A percentile compares a stretch with the other conserved stretches of the same genome.
Conservation (phyloP, 2,888 invertebrate genomes). For the Tetragnatha montana region DNA sequence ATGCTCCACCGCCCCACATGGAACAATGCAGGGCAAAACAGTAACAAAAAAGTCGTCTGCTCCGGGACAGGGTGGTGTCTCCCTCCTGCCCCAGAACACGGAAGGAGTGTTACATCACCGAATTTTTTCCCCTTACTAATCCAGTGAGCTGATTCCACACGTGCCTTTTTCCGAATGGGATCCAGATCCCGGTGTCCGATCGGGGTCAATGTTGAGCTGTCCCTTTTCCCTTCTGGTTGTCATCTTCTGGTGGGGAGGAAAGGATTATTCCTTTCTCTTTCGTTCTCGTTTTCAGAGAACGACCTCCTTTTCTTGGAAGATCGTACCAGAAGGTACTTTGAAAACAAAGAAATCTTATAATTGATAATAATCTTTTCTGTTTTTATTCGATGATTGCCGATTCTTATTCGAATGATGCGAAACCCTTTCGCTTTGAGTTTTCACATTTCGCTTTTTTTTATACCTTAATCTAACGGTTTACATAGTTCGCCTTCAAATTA, state of each 20-base stretch:
- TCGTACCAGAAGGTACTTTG: too few relatives aligned
- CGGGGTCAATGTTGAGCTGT: conserved; percentile 59
- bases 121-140: conserved; percentile 60
- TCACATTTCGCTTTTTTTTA: too few relatives aligned
- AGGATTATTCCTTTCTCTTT: background rate
- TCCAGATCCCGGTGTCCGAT: conserved; percentile 37
- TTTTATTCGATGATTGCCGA: too few relatives aligned
- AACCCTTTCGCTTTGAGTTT: too few relatives aligned
- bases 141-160: conserved; percentile 57
- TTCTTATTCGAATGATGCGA: too few relatives aligned
- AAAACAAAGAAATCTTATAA: too few relatives aligned
- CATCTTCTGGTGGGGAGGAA: background rate
- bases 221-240: background rate
- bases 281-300: background rate
- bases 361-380: too few relatives aligned
- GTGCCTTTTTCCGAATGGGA: conserved; percentile 33
- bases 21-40: too few relatives aligned
- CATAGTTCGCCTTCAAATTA: too few relatives aligned
- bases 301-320: background rate
- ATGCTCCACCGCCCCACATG: background rate
- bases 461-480: too few relatives aligned
- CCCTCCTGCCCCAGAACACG: conserved; percentile 36
- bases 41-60: too few relatives aligned
- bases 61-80: background rate
- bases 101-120: conserved; percentile 52